Percentiles rank a stretch among this genome's conserved stretches.
These are phyloP conservation scores for Toxotes chatareus DNA, from an alignment of 2,113 vertebrate species.

Conservation along the genomic window DNA sequence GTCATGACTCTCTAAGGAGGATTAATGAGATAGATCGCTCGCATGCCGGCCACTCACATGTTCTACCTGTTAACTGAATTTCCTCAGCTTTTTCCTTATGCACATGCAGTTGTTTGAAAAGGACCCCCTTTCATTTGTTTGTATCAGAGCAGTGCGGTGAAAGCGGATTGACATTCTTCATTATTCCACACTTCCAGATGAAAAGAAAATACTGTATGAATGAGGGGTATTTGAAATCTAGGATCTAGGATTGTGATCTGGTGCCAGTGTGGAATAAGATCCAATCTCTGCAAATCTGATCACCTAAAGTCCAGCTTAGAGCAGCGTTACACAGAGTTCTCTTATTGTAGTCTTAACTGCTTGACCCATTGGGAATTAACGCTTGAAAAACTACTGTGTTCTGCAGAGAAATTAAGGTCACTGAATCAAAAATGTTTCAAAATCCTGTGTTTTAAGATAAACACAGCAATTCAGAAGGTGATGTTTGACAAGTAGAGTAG, in stretches of 20 bases:
- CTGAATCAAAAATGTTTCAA: background rate
- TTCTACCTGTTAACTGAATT: constrained; percentile 45
- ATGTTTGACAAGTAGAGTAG: constrained; percentile 23
- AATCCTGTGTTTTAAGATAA: constrained; percentile 22
- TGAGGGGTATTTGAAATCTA: background rate
- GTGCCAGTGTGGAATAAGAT: constrained; percentile 45
- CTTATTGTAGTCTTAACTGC: constrained; percentile 36
- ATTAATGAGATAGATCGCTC: constrained; percentile 70
- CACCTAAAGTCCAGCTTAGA: constrained; percentile 36
- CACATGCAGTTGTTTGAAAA: constrained; percentile 7
- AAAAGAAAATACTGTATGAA: constrained; percentile 10
- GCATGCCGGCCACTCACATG: constrained; percentile 54
- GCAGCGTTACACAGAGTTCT: constrained; percentile 26
- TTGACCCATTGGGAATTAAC: constrained; percentile 22
- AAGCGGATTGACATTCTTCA: constrained; percentile 43
- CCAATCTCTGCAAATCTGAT: constrained; percentile 62
- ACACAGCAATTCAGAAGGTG: constrained; percentile 9
- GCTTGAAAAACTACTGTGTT: constrained; percentile 4
- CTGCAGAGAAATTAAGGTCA: background rate
- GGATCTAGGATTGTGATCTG: constrained; percentile 44
- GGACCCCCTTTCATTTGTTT: constrained; percentile 2
- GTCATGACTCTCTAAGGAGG: constrained; percentile 59
- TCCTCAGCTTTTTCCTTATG: constrained; percentile 9
- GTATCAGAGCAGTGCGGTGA: background rate
- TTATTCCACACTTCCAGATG: constrained; percentile 15